Percentiles rank a stretch among this genome's conserved stretches.
Evolutionary conservation across 2,888 invertebrate genomes (phyloP).

Genomic region (Xestia rhomboidea): DNA sequence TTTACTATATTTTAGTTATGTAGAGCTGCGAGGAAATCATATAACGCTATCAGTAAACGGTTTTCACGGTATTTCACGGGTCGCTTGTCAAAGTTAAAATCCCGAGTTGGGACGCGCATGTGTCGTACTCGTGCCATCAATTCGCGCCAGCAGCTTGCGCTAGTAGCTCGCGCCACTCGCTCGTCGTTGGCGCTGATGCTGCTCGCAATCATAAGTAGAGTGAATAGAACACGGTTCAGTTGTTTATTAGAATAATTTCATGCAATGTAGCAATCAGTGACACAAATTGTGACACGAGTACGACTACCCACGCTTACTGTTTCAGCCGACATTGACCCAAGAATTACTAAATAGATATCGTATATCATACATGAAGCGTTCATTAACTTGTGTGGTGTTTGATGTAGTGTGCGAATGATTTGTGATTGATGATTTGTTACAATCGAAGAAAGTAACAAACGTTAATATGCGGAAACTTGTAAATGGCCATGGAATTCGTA

Average conservation of each 20-base stretch:
- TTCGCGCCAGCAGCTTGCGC: slow-evolving; percentile 11
- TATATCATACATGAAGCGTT: background rate
- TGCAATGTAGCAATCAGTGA: slow-evolving; percentile 29
- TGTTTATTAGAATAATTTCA: slow-evolving; percentile 41
- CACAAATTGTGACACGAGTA: slow-evolving; percentile 24
- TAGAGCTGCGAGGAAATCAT: slow-evolving; percentile 44
- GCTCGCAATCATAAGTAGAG: slow-evolving; percentile 14
- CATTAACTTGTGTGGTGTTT: background rate
- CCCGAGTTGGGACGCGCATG: slow-evolving; percentile 6
- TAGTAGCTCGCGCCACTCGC: background rate
- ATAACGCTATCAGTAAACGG: slow-evolving; percentile 64
- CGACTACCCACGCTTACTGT: slow-evolving; percentile 1
- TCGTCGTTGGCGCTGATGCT: slow-evolving; percentile 16
- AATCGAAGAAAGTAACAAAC: slow-evolving; percentile 4
- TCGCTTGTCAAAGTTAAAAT: slow-evolving; percentile 69
- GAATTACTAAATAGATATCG: slow-evolving; percentile 25
- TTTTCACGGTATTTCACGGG: slow-evolving; percentile 71
- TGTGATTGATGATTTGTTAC: background rate
- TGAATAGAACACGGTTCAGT: slow-evolving; percentile 37
- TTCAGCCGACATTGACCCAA: background rate
- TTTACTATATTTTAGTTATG: slow-evolving; percentile 6
- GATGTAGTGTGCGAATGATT: background rate
- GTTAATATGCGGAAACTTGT: too few relatives aligned
- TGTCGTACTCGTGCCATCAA: background rate
- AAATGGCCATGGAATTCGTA: too few relatives aligned